Evolutionary conservation across 2,113 vertebrate species (phyloP), one percentile per base, ranked within the genome.

Genomic region (Oreotrochilus melanogaster): DNA sequence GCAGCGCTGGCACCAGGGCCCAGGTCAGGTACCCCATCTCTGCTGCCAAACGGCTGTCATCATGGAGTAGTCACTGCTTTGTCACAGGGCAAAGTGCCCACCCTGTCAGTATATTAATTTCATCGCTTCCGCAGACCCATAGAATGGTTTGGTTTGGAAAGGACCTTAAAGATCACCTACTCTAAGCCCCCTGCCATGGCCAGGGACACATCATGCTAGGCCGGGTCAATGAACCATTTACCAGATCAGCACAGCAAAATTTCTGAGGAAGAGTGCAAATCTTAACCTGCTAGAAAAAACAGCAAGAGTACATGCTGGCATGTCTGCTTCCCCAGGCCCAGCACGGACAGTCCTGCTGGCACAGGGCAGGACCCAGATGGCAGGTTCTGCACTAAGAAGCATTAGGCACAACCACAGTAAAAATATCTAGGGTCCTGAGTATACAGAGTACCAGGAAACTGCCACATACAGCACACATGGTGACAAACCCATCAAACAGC

Each of bases 281-380:
- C 37, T 33, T n/a, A 85, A 78, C 58, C 58, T 12, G 18, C 27
- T 17, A 33, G 58, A 58, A 27, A 70, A 27, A 15, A 22, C 9
- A 8, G 4, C 1, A 3, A 12, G 1, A 6, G 9, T 1, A 2
- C 1, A 31, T 11, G 54, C 35, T 11, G 33, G 53, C 5, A 47
- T 19, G 18, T 19, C 45, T 47, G 45, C 18, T 47, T 19, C 45
- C 45, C 30, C 6, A 2, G 23, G 8, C 23, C 31, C 22, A 5
- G 31, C 12, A 4, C 5, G 5, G 33, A 7, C 18, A 56, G 21
- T 31, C 30, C 54, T 11, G 9, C 30, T 10, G 6, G 15, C 48
- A 48, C 48, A 48, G 48, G 48, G 47, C 47, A 48, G 47, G 39
- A 39, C 39, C 39, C 39, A 39, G 39, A 39, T 39, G 39, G 39